Evolutionary conservation across 2,113 vertebrate species (phyloP).

Genomic region (Columba janthina): DNA sequence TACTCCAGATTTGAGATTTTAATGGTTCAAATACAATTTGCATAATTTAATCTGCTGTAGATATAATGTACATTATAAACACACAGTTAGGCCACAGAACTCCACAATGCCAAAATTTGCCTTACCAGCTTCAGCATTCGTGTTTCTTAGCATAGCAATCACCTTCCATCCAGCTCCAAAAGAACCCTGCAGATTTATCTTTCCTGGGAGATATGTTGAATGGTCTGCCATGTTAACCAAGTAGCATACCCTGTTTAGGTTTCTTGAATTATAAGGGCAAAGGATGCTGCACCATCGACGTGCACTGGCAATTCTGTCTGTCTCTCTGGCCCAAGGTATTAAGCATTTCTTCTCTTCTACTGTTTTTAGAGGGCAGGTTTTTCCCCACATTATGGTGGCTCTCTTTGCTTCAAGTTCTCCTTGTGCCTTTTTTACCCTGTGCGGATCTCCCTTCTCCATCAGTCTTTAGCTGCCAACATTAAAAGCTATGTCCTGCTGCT

Average conservation of each 20-base stretch:
- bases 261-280: not conserved
- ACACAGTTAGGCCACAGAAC: not conserved
- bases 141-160: not conserved
- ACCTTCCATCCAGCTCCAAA: not conserved
- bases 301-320: not conserved
- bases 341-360: not conserved
- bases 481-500: not conserved
- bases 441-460: not conserved
- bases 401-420: not conserved
- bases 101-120: not conserved
- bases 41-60: not conserved
- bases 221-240: not conserved
- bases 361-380: not conserved
- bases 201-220: not conserved
- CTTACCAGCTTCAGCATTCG: not conserved
- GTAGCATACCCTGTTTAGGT: not conserved
- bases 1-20: not conserved
- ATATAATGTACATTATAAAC: accelerated
- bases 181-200: not conserved
- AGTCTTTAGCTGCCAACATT: not conserved
- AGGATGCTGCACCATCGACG: not conserved
- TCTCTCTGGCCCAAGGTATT: not conserved
- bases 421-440: not conserved
- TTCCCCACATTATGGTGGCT: not conserved
- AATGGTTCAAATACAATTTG: not conserved